phyloP scores from a whole-genome alignment of 2,888 invertebrate genomes.

The Frankliniella intonsa region DNA sequence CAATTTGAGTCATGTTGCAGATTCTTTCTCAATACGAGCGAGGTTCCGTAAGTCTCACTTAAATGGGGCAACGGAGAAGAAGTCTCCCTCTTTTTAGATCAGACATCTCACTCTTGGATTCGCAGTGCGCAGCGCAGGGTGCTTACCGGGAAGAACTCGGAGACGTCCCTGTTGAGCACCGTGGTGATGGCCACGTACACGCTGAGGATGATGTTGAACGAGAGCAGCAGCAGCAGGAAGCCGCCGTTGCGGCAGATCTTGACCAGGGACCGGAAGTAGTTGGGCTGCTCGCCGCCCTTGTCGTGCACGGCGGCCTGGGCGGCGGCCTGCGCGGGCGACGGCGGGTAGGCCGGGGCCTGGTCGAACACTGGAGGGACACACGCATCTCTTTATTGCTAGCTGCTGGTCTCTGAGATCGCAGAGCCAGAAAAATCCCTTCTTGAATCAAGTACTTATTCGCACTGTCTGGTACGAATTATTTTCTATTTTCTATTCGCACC shows the following conservation, averaged over 20 bases:
- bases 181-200: slow-evolving; percentile 22
- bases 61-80: no score
- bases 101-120: no score
- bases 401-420: no score
- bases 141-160: slow-evolving; percentile 8
- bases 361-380: neutral
- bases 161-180: slow-evolving; percentile 1
- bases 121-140: no score
- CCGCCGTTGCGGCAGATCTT: neutral
- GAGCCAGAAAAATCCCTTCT: no score
- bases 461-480: neutral
- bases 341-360: neutral
- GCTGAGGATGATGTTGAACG: slow-evolving; percentile 3
- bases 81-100: no score
- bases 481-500: no score
- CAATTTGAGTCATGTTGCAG: no score
- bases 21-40: no score
- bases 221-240: slow-evolving; percentile 9
- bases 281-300: neutral
- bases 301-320: neutral
- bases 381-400: no score
- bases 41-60: no score
- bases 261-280: neutral
- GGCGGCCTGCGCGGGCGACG: neutral
- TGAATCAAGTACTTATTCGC: neutral